Conservation (phyloP, 2,113 vertebrate genomes). For the Pionites leucogaster region DNA sequence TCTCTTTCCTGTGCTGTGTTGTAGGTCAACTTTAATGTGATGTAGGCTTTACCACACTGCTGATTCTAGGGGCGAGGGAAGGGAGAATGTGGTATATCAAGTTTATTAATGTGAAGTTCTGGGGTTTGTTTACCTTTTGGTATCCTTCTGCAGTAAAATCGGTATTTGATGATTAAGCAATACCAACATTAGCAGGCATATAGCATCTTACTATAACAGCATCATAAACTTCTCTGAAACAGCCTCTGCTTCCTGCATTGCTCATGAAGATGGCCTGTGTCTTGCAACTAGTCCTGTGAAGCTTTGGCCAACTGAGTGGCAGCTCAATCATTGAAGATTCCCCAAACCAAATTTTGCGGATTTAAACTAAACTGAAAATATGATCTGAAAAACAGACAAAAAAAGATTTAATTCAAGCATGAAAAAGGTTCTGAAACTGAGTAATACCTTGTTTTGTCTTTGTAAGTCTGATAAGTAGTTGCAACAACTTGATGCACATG, state of each 20-base stretch:
- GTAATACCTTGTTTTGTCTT: neutral
- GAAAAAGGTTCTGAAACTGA: neutral
- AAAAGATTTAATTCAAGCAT: neutral
- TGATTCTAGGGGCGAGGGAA: neutral
- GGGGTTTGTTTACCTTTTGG: neutral
- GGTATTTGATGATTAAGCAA: neutral
- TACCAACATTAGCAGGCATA: neutral
- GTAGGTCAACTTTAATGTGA: neutral
- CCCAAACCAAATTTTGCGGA: neutral
- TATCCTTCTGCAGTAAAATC: neutral
- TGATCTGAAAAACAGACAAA: neutral
- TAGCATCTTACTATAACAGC: neutral
- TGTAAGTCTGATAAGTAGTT: neutral
- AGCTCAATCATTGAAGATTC: neutral
- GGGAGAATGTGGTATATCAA: neutral
- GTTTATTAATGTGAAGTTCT: neutral
- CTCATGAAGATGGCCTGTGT: neutral
- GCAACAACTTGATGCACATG: neutral
- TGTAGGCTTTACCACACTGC: neutral
- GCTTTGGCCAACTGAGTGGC: neutral
- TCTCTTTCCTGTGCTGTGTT: neutral
- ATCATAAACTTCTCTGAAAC: neutral
- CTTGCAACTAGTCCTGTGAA: neutral
- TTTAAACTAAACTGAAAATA: neutral
- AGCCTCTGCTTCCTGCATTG: neutral